A percentile compares a stretch with the other conserved stretches of the same genome.
Evolutionary conservation across 1,140 invertebrate genomes (phyloP).

Genomic region (Geopemphigus sp.): DNA sequence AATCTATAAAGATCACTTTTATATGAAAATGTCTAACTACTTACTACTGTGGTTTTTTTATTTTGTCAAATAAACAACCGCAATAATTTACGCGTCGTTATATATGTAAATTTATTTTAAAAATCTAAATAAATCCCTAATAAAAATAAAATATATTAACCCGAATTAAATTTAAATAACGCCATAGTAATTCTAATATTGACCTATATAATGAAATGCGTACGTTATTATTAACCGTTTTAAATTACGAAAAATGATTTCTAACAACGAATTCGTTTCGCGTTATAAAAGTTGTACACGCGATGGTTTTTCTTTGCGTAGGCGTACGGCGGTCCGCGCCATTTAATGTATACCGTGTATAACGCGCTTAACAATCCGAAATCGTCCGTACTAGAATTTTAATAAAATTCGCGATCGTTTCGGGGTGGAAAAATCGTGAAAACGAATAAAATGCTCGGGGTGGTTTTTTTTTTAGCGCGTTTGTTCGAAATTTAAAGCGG

Average conservation of each 20-base stretch:
- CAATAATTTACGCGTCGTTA: background rate
- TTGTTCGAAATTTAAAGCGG: background rate
- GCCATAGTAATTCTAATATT: background rate
- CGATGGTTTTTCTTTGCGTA: too few relatives aligned
- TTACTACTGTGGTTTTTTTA: background rate
- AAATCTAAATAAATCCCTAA: conserved; percentile 11
- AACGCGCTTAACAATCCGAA: background rate
- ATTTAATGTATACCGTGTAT: background rate
- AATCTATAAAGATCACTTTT: too few relatives aligned
- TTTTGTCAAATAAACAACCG: conserved; percentile 5
- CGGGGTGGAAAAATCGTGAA: background rate
- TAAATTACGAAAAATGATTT: too few relatives aligned
- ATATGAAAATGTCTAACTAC: background rate
- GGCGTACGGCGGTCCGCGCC: too few relatives aligned
- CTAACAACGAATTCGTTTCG: too few relatives aligned
- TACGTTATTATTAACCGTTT: too few relatives aligned
- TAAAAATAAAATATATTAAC: background rate
- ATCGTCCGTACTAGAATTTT: background rate
- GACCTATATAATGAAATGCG: background rate
- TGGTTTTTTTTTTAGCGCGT: background rate
- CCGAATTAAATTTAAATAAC: conserved; percentile 16
- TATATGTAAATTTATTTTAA: conserved; percentile 21
- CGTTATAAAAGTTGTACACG: too few relatives aligned
- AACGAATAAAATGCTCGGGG: background rate
- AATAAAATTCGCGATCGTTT: background rate